Evolutionary conservation across 2,888 invertebrate genomes (phyloP), one percentile per base, ranked within the genome.

Genomic region (Chaetogeoica ovagalla): DNA sequence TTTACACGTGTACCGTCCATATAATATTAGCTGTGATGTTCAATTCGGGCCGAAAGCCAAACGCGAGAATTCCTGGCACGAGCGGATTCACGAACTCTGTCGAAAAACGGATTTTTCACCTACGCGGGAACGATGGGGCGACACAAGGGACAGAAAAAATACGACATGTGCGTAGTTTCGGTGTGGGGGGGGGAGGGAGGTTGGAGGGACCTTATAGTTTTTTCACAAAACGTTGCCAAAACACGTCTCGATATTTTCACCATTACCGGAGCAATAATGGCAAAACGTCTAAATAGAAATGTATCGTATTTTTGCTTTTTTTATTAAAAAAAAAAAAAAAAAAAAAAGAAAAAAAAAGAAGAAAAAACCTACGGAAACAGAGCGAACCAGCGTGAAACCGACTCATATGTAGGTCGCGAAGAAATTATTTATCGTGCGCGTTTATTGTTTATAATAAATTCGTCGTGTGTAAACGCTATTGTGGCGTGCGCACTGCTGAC

Each of bases 161-260:
- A 75, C 48, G 55, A 23, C 68, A 48, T 48, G 30, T 57, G 48
- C 48, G 57, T 48, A 43, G 57, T 52, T 76, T 66, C n/a, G 59
- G 43, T 39, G 39, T 8, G 30, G 30, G 30, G 2, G 30, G 30
- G 30, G 30, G 2, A 30, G 2, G 30, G 30, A n/a, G n/a, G n/a
- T n/a, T n/a, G n/a, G n/a, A n/a, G 11, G 11, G 11, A 9, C 11
- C 11, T n/a, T n/a, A 15, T 55, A 57, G n/a, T 57, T 4, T 66
- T 66, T 75, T 75, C 52, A 65, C 48, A 9, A 75, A 66, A 66
- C 75, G 75, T 75, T 75, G 75, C 75, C 75, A 75, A 75, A 66
- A 75, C 65, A 66, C 19, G 65, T 75, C 66, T 57, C 43, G 23
- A 57, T n/a, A n/a, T 66, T 39, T 63, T 52, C 63, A 63, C 43